Evolutionary conservation across 2,888 invertebrate genomes (phyloP).

Genomic region (Seira musarum): DNA sequence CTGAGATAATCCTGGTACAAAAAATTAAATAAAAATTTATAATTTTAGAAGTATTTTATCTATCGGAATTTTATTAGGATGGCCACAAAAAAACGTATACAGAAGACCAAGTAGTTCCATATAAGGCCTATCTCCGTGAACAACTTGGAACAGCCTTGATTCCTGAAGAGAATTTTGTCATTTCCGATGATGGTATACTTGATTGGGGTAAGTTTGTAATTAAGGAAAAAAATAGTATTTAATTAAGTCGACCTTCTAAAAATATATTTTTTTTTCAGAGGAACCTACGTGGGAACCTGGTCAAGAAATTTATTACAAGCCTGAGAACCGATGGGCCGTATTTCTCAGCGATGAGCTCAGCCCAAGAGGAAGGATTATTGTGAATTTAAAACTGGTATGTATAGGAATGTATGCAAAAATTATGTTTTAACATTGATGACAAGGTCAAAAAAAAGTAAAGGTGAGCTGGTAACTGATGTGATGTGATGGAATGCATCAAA

Average conservation of each 20-base stretch:
- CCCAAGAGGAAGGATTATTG: conserved; percentile 47
- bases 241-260: conserved; percentile 3
- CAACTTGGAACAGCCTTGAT: conserved; percentile 56
- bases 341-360: conserved; percentile 50
- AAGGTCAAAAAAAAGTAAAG: conserved; percentile 10
- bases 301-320: conserved; percentile 56
- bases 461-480: too few species aligned
- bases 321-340: conserved; percentile 58
- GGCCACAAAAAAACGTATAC: conserved; percentile 47
- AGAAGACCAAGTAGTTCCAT: conserved; percentile 57
- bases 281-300: conserved; percentile 58
- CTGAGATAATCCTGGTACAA: conserved; percentile 51
- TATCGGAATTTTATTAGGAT: conserved; percentile 39
- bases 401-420: too few species aligned
- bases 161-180: conserved; percentile 52
- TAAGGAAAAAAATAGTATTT: not conserved
- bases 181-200: conserved; percentile 33
- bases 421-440: conserved; percentile 2
- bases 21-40: too few species aligned
- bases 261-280: conserved; percentile 30
- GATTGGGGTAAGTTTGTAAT: conserved; percentile 44
- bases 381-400: conserved; percentile 53
- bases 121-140: conserved; percentile 57
- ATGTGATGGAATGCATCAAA: too few species aligned
- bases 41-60: too few species aligned